Percentiles rank a stretch among this genome's conserved stretches.
Conservation (phyloP, 2,888 invertebrate genomes). For the Caenorhabditis becei region DNA sequence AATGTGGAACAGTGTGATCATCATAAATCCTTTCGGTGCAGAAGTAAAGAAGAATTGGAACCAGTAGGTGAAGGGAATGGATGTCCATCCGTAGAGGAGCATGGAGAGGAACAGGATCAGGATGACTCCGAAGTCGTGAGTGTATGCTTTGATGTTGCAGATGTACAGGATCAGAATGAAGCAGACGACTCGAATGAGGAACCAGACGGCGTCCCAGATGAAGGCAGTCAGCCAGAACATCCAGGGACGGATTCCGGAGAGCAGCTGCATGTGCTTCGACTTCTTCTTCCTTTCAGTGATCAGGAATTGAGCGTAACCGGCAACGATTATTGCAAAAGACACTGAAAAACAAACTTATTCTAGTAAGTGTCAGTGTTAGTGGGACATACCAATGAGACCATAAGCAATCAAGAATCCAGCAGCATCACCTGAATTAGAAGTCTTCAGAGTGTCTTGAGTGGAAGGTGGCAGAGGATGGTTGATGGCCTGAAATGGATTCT, state of each 20-base stretch:
- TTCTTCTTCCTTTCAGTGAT: slow-evolving; percentile 79
- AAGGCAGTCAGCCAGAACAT: slow-evolving; percentile 76
- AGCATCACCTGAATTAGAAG: slow-evolving; percentile 35
- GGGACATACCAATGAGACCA: slow-evolving; percentile 52
- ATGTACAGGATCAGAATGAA: slow-evolving; percentile 71
- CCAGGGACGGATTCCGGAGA: slow-evolving; percentile 74
- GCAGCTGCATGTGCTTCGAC: slow-evolving; percentile 77
- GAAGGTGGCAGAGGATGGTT: slow-evolving; percentile 76
- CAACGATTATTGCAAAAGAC: slow-evolving; percentile 62
- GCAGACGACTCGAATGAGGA: slow-evolving; percentile 65
- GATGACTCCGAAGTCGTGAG: slow-evolving; percentile 58
- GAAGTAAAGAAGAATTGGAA: slow-evolving; percentile 76
- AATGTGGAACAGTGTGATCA: slow-evolving; percentile 77
- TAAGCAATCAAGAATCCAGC: slow-evolving; percentile 49
- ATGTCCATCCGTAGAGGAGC: slow-evolving; percentile 74
- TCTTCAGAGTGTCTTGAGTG: slow-evolving; percentile 70
- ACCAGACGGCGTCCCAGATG: slow-evolving; percentile 75
- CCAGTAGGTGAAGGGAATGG: slow-evolving; percentile 75
- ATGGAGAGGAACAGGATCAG: slow-evolving; percentile 62
- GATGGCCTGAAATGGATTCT: slow-evolving; percentile 45
- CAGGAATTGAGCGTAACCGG: slow-evolving; percentile 73
- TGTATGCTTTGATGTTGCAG: slow-evolving; percentile 69
- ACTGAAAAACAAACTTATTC: slow-evolving; percentile 28
- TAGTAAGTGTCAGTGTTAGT: not conserved
- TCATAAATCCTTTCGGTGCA: slow-evolving; percentile 78